Evolutionary conservation across 2,113 vertebrate species (phyloP).

Genomic region (Smithornis capensis): DNA sequence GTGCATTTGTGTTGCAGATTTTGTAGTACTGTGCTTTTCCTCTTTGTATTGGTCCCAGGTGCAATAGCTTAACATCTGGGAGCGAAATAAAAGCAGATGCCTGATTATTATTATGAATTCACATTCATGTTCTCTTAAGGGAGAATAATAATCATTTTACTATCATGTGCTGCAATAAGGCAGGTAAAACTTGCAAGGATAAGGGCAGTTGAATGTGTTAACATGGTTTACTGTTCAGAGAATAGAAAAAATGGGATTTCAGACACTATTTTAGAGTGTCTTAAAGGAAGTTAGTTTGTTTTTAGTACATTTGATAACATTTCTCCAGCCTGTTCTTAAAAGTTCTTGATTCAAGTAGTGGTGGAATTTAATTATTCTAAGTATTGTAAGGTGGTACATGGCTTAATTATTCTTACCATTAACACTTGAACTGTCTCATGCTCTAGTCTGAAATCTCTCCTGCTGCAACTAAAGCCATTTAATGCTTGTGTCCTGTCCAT

Average conservation of each 20-base stretch:
- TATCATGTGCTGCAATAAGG: not conserved
- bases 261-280: not conserved
- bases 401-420: not conserved
- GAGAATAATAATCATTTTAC: not conserved
- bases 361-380: not conserved
- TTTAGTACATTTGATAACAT: not conserved
- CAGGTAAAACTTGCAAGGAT: not conserved
- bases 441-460: not conserved
- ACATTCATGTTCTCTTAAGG: not conserved
- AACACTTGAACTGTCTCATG: not conserved
- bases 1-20: not conserved
- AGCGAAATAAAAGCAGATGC: not conserved
- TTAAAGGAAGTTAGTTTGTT: not conserved
- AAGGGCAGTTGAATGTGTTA: not conserved
- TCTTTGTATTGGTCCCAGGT: not conserved
- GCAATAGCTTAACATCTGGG: not conserved
- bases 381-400: not conserved
- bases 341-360: not conserved
- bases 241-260: not conserved
- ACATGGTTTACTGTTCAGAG: not conserved
- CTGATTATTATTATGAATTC: not conserved
- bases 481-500: not conserved
- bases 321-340: not conserved
- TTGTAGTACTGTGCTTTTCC: not conserved
- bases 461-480: not conserved